Conservation (phyloP, 2,797 vertebrate species). For the Helarctos malayanus region DNA sequence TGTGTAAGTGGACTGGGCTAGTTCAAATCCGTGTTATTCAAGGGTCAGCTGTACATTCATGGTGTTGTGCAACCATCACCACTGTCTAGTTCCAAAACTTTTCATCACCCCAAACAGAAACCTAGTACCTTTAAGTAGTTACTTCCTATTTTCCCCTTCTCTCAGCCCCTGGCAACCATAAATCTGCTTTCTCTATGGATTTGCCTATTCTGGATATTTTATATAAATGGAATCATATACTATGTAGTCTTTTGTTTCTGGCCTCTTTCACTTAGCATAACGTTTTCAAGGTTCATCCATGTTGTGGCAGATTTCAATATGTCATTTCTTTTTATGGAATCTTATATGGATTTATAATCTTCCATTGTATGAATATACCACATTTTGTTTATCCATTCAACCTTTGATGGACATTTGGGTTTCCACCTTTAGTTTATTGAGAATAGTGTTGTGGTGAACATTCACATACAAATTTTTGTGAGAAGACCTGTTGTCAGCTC, state of each 20-base stretch:
- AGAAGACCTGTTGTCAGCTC: background rate
- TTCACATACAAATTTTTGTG: background rate
- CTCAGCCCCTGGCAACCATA: background rate
- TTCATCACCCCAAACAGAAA: background rate
- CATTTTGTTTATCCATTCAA: background rate
- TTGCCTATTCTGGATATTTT: background rate
- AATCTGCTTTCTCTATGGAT: background rate
- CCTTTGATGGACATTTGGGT: background rate
- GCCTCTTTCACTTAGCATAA: background rate
- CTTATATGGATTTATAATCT: background rate
- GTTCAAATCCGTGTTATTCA: background rate
- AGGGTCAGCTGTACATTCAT: background rate
- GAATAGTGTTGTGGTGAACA: background rate
- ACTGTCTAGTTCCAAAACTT: constrained; percentile 7
- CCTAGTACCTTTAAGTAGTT: background rate
- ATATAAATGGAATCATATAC: background rate
- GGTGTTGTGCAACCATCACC: background rate
- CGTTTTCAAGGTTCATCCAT: constrained; percentile 7
- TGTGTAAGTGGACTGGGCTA: background rate
- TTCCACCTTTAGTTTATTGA: background rate
- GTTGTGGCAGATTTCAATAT: background rate
- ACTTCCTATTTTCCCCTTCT: background rate
- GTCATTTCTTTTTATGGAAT: constrained; percentile 2
- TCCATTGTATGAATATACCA: background rate
- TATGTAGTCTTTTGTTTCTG: constrained; percentile 21